Evolutionary conservation across 1,140 invertebrate species (phyloP), one percentile per base, ranked within the genome.

Genomic region (Chymomyza costata): DNA sequence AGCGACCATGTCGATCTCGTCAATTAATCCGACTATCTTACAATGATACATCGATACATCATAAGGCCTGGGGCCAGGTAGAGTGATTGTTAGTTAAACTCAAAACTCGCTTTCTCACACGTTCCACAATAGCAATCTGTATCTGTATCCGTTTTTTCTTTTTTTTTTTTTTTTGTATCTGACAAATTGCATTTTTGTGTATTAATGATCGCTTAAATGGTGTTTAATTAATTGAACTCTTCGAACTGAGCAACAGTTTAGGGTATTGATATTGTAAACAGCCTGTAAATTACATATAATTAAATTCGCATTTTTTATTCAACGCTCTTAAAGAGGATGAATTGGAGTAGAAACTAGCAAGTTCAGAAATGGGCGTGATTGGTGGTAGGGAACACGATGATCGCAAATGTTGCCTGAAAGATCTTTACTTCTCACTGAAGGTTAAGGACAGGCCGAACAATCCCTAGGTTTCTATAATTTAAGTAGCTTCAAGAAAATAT

Each of bases 151-250:
- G 21, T 25, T 8, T 25, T 3, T 5, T 25, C 21, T 25, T 3
- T 8, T 8, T 3, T 25, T 25, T 3, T 21, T 44, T 11, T 45
- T 40, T 19, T 30, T 32, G 48, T 39, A 67, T 80, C n/a, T 78
- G 71, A 78, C 71, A 78, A 78, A 78, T 78, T 78, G 71, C 67
- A 80, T 78, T 80, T 54, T 28, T n/a, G 38, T 56, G 63, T 53
- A 78, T 78, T 78, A 78, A 78, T 78, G 71, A 78, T 78, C 37
- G 52, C 53, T 35, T 78, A 78, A 78, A 78, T 71, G 71, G 73
- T 70, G 50, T 78, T 78, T 78, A 64, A 78, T 78, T 78, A 78
- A 78, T 78, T 80, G 59, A 71, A 49, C 30, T 18, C 43, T 48
- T 39, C 6, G 19, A 25, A 30, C 8, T 16, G 17, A 32, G 41